A percentile compares a stretch with the other conserved stretches of the same genome.
phyloP scores from a whole-genome alignment of 2,113 vertebrate species.

The Anolis carolinensis region DNA sequence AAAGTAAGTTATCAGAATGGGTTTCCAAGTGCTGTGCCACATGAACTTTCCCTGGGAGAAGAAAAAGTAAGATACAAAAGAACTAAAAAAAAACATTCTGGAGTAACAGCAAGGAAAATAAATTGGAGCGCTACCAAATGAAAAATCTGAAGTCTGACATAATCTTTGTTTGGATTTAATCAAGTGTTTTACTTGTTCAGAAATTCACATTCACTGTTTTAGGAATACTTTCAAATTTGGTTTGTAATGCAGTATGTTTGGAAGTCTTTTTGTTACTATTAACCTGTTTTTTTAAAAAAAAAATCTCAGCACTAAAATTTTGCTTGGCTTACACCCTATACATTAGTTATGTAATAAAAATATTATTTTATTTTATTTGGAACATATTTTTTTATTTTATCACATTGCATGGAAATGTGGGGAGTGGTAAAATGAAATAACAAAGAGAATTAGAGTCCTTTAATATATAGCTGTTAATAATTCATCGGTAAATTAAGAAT shows the following conservation, averaged over 20 bases:
- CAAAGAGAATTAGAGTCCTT: background rate
- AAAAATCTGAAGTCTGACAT: conserved; percentile 19
- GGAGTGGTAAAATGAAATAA: background rate
- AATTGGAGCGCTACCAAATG: background rate
- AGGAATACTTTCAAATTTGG: conserved; percentile 4
- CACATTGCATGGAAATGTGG: background rate
- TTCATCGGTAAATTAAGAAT: background rate
- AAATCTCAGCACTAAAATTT: background rate
- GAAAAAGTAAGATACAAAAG: background rate
- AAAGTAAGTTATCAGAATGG: background rate
- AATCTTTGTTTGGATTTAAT: conserved; percentile 9
- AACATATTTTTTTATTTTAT: background rate
- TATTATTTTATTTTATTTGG: background rate
- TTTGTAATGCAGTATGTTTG: conserved; percentile 9
- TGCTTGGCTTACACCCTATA: background rate
- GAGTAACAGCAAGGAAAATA: background rate
- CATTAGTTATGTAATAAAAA: background rate
- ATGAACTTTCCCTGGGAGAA: background rate
- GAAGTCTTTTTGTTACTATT: background rate
- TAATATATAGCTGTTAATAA: background rate
- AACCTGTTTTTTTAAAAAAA: background rate
- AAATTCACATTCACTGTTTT: background rate
- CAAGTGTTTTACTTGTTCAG: conserved; percentile 5
- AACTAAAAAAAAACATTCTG: background rate
- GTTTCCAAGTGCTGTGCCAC: background rate